These are phyloP conservation scores for Sterrhoptilus dennistouni DNA, from an alignment of 2,113 vertebrate species.

Conservation along the genomic window DNA sequence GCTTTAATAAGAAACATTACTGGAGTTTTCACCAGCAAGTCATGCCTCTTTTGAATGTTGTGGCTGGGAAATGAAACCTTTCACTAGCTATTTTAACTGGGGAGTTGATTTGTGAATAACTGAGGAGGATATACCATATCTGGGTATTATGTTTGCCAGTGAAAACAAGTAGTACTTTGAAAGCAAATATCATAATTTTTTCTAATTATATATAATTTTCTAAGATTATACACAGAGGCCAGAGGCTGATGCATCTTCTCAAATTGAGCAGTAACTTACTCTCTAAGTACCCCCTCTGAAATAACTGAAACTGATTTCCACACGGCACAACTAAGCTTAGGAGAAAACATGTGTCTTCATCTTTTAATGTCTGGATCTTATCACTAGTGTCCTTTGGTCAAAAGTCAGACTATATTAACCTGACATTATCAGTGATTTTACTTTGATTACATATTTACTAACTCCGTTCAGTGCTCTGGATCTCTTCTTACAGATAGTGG, in stretches of 20 bases:
- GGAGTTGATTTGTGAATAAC: neutral
- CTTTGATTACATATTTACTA: neutral
- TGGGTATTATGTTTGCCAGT: neutral
- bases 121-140: neutral
- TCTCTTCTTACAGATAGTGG: neutral
- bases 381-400: neutral
- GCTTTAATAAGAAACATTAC: neutral
- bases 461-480: neutral
- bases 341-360: neutral
- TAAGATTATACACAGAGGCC: neutral
- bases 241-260: neutral
- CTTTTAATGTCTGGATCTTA: neutral
- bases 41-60: neutral
- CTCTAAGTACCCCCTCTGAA: neutral
- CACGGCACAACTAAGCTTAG: neutral
- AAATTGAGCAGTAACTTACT: neutral
- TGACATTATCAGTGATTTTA: neutral
- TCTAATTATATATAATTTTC: slow-evolving; percentile 47
- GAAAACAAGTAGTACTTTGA: slow-evolving; percentile 15
- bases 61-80: slow-evolving; percentile 23
- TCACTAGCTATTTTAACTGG: slow-evolving; percentile 10
- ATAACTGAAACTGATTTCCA: neutral
- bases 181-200: slow-evolving; percentile 27
- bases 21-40: neutral
- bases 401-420: neutral